Base-by-base conservation (phyloP, 53 echinoderm and acorn worm species). In the Echinometra lucunter region DNA sequence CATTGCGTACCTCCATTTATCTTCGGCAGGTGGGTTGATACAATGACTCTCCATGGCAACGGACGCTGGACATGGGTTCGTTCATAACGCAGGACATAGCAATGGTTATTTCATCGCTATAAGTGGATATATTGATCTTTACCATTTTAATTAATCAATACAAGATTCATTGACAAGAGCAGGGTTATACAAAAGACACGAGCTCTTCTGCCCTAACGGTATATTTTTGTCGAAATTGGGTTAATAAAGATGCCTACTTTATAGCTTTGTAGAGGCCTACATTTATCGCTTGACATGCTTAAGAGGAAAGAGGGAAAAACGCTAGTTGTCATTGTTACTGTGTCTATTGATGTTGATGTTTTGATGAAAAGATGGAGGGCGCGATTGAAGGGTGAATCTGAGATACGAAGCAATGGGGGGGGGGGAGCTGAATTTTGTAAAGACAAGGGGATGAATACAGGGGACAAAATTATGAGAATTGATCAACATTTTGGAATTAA, bases 71-170 rank as follows among this genome's bases (percentile, higher is more conserved):
- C 78, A 38, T 18, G 38, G 78, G 16, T 15, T 2, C 2, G 35
- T 1, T 72, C 72, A 72, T 35, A 78, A 40, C 40, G 75, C 38
- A 37, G 15, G 42, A 78, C 42, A 42, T 42, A 42, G 38, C 78
- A 78, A 78, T 42, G 40, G 42, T 42, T 23, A 78, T 78, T 78
- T 4, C n/a, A n/a, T 42, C 17, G 19, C 42, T 42, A 16, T 38
- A 42, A 72, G 42, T 11, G 19, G 42, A 38, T 23, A 56, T 56
- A 78, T 78, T 42, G 78, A 78, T 78, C 69, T 78, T 78, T 78
- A 19, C 42, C 13, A 40, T 78, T 78, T 78, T 78, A 42, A 78
- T 78, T 78, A 78, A 42, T 78, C 78, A 42, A 78, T 78, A 38
- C 78, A 78, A 42, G 19, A 35, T 42, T 35, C 38, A 78, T 78